These are phyloP conservation scores for Sphaeramia orbicularis DNA, from an alignment of 2,797 vertebrate species.

Conservation along the genomic window DNA sequence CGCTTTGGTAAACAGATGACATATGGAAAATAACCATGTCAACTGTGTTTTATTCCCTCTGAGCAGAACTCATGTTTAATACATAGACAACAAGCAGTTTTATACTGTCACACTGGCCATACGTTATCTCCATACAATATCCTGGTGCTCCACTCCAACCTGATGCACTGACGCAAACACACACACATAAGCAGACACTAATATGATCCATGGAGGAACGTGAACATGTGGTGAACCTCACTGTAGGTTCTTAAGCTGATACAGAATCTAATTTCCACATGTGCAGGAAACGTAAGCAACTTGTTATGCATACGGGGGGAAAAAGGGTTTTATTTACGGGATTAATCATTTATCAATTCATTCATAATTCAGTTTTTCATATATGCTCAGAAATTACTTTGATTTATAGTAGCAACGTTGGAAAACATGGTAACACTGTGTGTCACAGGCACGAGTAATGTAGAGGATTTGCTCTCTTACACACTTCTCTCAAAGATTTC, in stretches of 20 bases:
- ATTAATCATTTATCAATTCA: conserved; percentile 8
- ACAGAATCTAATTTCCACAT: conserved; percentile 30
- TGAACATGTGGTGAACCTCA: neutral
- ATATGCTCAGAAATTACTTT: neutral
- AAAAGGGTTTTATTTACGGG: conserved; percentile 17
- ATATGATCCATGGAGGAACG: neutral
- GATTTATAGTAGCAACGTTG: neutral
- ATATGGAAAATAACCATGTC: neutral
- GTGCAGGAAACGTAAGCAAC: neutral
- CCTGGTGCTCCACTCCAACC: conserved; percentile 10
- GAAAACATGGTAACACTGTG: neutral
- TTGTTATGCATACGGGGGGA: conserved; percentile 6
- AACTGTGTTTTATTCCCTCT: conserved; percentile 10
- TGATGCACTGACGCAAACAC: neutral
- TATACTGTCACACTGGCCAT: neutral
- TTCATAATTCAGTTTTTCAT: conserved; percentile 24
- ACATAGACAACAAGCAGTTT: conserved; percentile 9
- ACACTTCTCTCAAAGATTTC: too few relatives aligned
- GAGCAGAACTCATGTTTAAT: conserved; percentile 23
- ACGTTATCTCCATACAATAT: conserved; percentile 19
- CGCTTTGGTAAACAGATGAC: conserved; percentile 5
- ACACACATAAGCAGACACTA: neutral
- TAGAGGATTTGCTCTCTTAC: too few relatives aligned
- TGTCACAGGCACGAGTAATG: neutral
- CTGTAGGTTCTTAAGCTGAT: neutral